Base-by-base conservation (phyloP, 1,140 invertebrate genomes). In the Megathymus violae region DNA sequence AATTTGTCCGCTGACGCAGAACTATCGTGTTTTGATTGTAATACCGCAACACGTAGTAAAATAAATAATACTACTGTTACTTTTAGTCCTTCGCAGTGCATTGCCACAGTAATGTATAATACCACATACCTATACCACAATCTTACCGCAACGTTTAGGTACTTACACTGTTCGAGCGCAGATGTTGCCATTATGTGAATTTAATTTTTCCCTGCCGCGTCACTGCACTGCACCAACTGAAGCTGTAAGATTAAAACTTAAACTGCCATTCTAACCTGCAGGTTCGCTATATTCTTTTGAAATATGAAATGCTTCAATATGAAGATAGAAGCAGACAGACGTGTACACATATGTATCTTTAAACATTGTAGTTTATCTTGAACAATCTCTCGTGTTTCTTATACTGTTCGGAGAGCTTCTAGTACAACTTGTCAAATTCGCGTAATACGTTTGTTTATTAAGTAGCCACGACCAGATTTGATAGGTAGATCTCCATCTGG, bases 151-250 rank as follows among this genome's bases (percentile, higher is more conserved):
- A 9, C 38, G 27, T 22, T 54, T 54, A 41, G 19, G 17, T 54
- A 41, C 51, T 19, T 43, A 56, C 38, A 16, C 36, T 16, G 27
- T 56, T 27, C 40, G 15, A 44, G 19, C n/a, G 52, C 40, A 56
- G 40, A 22, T 56, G 22, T 56, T 38, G 52, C 36, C 52, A 44
- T 56, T 43, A 44, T 56, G 52, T 16, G 52, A 56, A 56, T 56
- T 44, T 56, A 56, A 56, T 56, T 56, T 56, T 56, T 56, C 52
- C 40, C 52, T 14, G 16, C 40, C 22, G 22, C 38, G 31, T 56
- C 52, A 56, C 22, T 56, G 52, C 52, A 56, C 10, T 44, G 52
- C 40, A 56, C 51, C 38, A 56, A 56, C 13, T 34, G 25, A 16
- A 36, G 7, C 47, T 36, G 19, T 15, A 34, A 34, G 14, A 41